Percentiles rank a stretch among this genome's conserved stretches.
Conservation (phyloP, 2,113 vertebrate genomes). For the Clarias gariepinus region DNA sequence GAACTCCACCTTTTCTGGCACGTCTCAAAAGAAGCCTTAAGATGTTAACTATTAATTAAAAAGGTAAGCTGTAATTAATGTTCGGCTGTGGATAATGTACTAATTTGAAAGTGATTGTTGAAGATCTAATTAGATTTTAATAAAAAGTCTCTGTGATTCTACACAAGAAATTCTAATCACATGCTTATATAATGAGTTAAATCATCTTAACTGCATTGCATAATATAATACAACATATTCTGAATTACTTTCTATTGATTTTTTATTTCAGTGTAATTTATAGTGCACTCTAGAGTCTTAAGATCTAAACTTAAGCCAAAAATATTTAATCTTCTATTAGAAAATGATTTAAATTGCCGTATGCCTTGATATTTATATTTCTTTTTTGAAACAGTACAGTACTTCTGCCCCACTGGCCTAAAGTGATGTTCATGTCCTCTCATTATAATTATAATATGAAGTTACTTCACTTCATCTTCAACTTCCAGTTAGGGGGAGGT, state of each 20-base stretch:
- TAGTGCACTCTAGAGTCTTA: background rate
- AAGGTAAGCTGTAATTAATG: conserved; percentile 13
- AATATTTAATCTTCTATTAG: background rate
- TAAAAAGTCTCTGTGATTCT: background rate
- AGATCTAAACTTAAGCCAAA: background rate
- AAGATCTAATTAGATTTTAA: conserved; percentile 30
- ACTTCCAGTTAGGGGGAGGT: too few relatives aligned
- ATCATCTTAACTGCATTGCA: background rate
- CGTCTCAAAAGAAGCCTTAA: conserved; percentile 35
- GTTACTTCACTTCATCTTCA: too few relatives aligned
- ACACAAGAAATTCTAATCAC: background rate
- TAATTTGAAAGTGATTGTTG: conserved; percentile 10
- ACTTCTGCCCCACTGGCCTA: background rate
- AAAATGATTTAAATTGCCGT: background rate
- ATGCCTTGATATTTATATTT: background rate
- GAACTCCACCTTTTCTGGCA: conserved; percentile 5
- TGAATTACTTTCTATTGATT: background rate
- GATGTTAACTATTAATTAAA: conserved; percentile 21
- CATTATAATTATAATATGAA: background rate
- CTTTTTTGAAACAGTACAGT: background rate
- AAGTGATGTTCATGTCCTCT: background rate
- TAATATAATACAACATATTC: too few relatives aligned
- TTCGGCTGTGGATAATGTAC: background rate
- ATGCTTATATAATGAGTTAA: background rate
- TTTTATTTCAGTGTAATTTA: background rate